Percentiles rank a stretch among this genome's conserved stretches.
Evolutionary conservation across 2,797 vertebrate species (phyloP).

Genomic region (Microctenopoma stevenorrisi): DNA sequence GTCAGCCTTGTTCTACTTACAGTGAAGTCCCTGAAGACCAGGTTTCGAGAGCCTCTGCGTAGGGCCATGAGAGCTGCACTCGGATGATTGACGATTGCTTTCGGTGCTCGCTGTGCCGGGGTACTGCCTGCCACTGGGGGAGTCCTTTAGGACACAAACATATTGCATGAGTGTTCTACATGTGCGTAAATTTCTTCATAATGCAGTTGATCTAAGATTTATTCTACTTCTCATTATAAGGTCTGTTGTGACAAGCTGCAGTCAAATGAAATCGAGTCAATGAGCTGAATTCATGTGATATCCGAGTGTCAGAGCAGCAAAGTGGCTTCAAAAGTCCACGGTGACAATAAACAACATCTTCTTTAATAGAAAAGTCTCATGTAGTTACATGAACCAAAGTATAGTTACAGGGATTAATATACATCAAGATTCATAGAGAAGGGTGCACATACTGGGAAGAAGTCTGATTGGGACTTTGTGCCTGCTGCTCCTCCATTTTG

Average conservation of each 20-base stretch:
- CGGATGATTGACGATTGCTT: conserved; percentile 98
- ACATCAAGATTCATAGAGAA: background rate
- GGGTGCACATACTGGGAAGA: conserved; percentile 89
- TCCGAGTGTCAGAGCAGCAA: background rate
- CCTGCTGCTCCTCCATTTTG: conserved; percentile 95
- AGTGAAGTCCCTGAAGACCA: conserved; percentile 99
- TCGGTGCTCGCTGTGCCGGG: conserved; percentile 91
- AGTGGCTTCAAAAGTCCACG: background rate
- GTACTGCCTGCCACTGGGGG: conserved; percentile 85
- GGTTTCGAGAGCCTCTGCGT: conserved; percentile 96
- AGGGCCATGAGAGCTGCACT: conserved; percentile 99
- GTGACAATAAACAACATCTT: background rate
- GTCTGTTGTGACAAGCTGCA: background rate
- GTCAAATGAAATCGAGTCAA: background rate
- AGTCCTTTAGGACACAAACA: conserved; percentile 80
- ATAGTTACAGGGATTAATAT: background rate
- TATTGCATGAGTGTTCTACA: conserved; percentile 5
- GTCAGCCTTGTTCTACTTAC: conserved; percentile 81
- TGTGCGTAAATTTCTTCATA: background rate
- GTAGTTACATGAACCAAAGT: background rate
- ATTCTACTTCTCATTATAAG: background rate
- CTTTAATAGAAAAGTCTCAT: background rate
- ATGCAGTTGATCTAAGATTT: background rate
- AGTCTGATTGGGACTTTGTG: conserved; percentile 92
- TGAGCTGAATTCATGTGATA: no score